phyloP scores from a whole-genome alignment of 1,140 invertebrate species.

The Pseudomyrmex gracilis region DNA sequence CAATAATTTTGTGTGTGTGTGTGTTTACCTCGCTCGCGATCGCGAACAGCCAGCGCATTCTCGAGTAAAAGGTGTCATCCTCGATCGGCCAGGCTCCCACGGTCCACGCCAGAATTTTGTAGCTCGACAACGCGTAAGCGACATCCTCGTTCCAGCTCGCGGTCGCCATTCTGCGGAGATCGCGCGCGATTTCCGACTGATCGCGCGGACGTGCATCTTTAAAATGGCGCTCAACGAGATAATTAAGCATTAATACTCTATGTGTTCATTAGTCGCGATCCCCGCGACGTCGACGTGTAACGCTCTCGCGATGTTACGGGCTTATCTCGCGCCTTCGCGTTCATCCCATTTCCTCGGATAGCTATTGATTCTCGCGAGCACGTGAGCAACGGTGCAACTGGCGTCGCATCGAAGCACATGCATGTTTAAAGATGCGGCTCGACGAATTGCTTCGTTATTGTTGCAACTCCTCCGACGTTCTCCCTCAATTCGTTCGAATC shows the following conservation, averaged over 20 bases:
- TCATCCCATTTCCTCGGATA: not conserved
- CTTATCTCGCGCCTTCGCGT: not conserved
- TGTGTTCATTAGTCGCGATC: conserved; percentile 20
- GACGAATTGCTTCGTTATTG: conserved; percentile 23
- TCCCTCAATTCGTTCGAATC: not conserved
- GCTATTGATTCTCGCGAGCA: conserved; percentile 27
- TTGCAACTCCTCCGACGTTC: not conserved
- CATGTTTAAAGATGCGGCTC: conserved; percentile 25
- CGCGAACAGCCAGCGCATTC: not conserved
- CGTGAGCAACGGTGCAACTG: not conserved
- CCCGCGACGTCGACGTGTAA: not conserved
- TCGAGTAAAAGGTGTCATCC: conserved; percentile 12
- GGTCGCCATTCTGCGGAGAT: not conserved
- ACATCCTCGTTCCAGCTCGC: conserved; percentile 20
- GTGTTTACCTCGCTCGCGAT: conserved; percentile 34
- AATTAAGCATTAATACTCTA: conserved; percentile 30
- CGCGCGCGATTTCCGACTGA: not conserved
- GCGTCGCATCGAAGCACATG: not conserved
- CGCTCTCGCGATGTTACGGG: not conserved
- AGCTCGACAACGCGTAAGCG: conserved; percentile 41
- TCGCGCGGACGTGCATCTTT: conserved; percentile 17
- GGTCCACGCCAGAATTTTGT: conserved; percentile 50
- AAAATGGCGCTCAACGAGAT: not conserved
- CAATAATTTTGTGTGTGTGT: not conserved
- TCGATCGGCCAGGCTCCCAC: conserved; percentile 65